phyloP scores from a whole-genome alignment of 1,140 invertebrate genomes.

The Battus philenor region DNA sequence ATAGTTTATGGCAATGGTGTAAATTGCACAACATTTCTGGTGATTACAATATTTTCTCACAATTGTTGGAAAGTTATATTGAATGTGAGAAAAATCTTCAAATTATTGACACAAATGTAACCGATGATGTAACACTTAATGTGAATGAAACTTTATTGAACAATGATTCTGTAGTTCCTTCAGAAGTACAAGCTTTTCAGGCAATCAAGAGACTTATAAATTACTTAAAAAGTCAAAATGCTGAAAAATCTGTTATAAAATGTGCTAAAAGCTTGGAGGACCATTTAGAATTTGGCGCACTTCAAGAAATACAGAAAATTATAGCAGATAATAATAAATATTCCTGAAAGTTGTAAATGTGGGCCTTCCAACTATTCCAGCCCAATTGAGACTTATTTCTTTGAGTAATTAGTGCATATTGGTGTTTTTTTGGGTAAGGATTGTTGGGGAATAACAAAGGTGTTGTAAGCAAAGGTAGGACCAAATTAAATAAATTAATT shows the following conservation, averaged over 20 bases:
- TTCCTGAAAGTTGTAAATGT: background rate
- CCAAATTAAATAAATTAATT: no score
- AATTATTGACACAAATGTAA: constrained; percentile 13
- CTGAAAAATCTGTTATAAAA: constrained; percentile 17
- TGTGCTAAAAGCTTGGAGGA: constrained; percentile 28
- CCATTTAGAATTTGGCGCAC: constrained; percentile 29
- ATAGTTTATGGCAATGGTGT: constrained; percentile 28
- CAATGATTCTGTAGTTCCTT: constrained; percentile 18
- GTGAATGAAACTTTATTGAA: constrained; percentile 18
- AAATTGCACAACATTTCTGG: constrained; percentile 23
- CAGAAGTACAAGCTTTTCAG: constrained; percentile 26
- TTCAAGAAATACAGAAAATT: constrained; percentile 28
- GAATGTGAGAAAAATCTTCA: constrained; percentile 25
- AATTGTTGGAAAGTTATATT: constrained; percentile 25
- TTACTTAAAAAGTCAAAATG: constrained; percentile 27
- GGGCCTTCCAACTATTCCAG: no score
- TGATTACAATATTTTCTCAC: constrained; percentile 17
- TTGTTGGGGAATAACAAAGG: no score
- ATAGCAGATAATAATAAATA: constrained; percentile 21
- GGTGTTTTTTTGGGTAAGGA: no score
- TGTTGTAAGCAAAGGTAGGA: no score
- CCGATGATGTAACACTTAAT: constrained; percentile 17
- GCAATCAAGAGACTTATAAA: constrained; percentile 29
- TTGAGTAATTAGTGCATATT: no score
- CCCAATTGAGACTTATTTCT: no score